These are phyloP conservation scores for Cecropterus lyciades DNA, from an alignment of 1,140 invertebrate species.

Conservation along the genomic window DNA sequence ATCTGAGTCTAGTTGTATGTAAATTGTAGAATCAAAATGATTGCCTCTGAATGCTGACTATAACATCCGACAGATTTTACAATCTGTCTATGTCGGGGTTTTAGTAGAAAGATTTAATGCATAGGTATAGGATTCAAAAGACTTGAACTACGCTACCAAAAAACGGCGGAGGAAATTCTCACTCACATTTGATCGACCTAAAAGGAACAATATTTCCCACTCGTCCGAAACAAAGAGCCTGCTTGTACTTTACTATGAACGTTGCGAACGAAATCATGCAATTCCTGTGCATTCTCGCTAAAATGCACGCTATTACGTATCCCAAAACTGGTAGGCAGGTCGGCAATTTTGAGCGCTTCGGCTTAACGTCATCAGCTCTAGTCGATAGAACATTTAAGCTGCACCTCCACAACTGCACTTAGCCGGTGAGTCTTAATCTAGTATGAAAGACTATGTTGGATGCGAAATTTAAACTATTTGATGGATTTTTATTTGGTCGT, in stretches of 20 bases:
- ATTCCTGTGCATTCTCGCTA: slow-evolving; percentile 10
- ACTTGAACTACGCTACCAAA: background rate
- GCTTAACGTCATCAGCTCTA: slow-evolving; percentile 1
- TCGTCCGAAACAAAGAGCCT: slow-evolving; percentile 16
- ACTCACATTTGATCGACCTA: background rate
- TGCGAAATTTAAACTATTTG: too few relatives aligned
- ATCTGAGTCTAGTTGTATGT: too few relatives aligned
- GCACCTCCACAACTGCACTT: background rate
- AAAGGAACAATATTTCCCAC: slow-evolving; percentile 13
- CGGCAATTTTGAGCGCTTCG: slow-evolving; percentile 2
- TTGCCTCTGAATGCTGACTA: too few relatives aligned
- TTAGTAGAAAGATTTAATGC: too few relatives aligned
- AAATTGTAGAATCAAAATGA: too few relatives aligned
- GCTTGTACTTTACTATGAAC: background rate
- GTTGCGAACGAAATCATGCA: slow-evolving; percentile 15
- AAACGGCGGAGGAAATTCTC: background rate
- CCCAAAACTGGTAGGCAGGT: slow-evolving; percentile 11
- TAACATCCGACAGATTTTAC: too few relatives aligned
- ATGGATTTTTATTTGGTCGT: too few relatives aligned
- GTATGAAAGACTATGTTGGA: too few relatives aligned
- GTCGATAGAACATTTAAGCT: background rate
- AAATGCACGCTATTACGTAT: slow-evolving; percentile 18
- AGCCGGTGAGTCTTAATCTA: background rate
- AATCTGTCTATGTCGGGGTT: too few relatives aligned
- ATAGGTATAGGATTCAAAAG: background rate